Conservation (phyloP, 30 jellyfish, hydroid and myxozoan genomes). For the Hydra vulgaris region DNA sequence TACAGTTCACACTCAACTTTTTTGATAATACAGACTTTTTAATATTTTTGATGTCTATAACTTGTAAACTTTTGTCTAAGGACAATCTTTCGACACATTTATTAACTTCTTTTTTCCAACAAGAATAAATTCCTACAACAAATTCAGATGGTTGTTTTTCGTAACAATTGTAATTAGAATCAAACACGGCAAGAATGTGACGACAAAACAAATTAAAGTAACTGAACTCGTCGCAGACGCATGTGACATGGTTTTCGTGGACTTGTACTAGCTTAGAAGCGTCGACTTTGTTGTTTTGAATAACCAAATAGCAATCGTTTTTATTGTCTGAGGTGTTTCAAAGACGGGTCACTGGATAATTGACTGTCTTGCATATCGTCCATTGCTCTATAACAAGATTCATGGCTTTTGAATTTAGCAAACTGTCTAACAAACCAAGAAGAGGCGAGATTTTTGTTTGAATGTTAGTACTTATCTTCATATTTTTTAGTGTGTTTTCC, state of each 20-base stretch:
- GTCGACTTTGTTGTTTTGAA: too few relatives aligned
- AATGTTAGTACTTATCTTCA: background rate
- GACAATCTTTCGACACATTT: background rate
- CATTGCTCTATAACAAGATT: background rate
- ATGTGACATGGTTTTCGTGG: too few relatives aligned
- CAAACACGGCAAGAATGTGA: too few relatives aligned
- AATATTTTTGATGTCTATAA: background rate
- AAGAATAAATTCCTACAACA: too few relatives aligned
- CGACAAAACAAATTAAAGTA: too few relatives aligned
- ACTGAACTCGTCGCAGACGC: too few relatives aligned
- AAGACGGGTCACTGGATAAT: background rate
- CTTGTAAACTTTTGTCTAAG: background rate
- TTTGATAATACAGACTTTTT: background rate
- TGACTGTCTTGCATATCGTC: background rate
- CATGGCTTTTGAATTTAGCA: background rate
- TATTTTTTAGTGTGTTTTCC: background rate
- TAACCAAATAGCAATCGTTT: too few relatives aligned
- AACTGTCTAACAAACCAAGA: background rate
- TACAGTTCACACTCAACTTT: background rate
- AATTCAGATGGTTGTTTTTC: too few relatives aligned
- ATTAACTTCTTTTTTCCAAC: too few relatives aligned
- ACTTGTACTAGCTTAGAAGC: too few relatives aligned
- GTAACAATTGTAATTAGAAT: too few relatives aligned
- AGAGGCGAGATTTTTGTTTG: background rate
- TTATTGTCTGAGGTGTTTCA: too few relatives aligned